A percentile compares a stretch with the other conserved stretches of the same genome.
phyloP scores from a whole-genome alignment of 2,888 invertebrate species.

The Nasonia oneida region DNA sequence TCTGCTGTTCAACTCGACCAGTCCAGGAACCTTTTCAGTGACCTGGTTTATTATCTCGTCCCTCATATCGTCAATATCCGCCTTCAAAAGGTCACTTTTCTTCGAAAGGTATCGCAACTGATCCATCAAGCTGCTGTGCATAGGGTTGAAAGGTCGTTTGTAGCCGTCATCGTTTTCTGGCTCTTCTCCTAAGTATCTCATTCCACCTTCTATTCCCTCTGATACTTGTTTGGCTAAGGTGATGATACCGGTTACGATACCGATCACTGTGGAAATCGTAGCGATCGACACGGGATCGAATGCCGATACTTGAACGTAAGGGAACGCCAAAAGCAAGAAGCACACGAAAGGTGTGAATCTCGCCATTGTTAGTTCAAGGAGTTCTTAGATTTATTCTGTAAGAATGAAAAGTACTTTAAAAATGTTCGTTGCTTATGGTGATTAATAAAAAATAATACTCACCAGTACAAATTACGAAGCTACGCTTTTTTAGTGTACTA shows the following conservation, averaged over 20 bases:
- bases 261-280: background rate
- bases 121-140: conserved; percentile 4
- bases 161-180: background rate
- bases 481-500: no score
- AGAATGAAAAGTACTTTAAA: no score
- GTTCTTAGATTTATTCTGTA: no score
- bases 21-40: background rate
- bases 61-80: background rate
- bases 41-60: conserved; percentile 8
- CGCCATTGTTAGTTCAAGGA: background rate
- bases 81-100: background rate
- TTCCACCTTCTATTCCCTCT: background rate
- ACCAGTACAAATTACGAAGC: background rate
- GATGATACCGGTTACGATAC: background rate
- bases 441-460: background rate
- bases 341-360: background rate
- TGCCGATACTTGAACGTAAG: background rate
- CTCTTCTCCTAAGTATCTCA: background rate
- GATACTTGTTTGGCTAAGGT: background rate
- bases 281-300: background rate
- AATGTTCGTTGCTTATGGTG: no score
- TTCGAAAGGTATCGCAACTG: conserved; percentile 6
- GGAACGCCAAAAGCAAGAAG: background rate
- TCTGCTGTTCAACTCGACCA: conserved; percentile 25
- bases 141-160: background rate